Base-by-base conservation (phyloP, 1,140 invertebrate genomes). In the Heterodera carotae region DNA sequence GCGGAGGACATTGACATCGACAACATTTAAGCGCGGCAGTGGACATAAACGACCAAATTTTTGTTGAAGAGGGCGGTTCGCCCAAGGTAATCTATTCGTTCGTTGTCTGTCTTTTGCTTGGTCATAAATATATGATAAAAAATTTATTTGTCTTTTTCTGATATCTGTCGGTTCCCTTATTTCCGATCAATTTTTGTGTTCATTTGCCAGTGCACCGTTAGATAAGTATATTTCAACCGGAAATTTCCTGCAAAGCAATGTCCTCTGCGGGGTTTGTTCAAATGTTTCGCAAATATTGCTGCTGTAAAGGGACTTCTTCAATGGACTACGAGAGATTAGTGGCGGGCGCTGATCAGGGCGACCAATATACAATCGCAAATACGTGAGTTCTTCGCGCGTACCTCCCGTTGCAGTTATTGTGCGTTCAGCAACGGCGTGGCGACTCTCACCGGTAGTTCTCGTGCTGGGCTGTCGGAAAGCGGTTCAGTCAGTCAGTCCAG, bases 271-370 rank as follows among this genome's bases (percentile, higher is more conserved):
- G 1, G 22, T 56, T 56, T 18, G 18, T 66, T 29, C 29, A 66
- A 66, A 33, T 29, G 29, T 2, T 66, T 29, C 62, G 62, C 15
- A 66, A 66, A 66, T 66, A 31, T 31, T 66, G 62, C 62, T 66
- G 62, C 62, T 66, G 62, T 31, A 66, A 66, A 15, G 62, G 62
- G 27, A 34, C 10, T 29, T 15, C 29, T 12, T 27, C 62, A 22
- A 66, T 66, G 62, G 62, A 66, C 22, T 66, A 66, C 33, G 62
- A 27, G 2, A 29, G 62, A 66, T 66, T 66, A 34, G 33, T 66
- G 1, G 22, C 48, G 15, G 29, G 29, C 25, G 62, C n/a, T 31
- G 62, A 22, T 1, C 62, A 66, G 22, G 22, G 15, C 15, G 62
- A 66, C 10, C n/a, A 66, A 34, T 66, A 66, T 22, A 66, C 62